Percentiles rank a stretch among this genome's conserved stretches.
phyloP scores from a whole-genome alignment of 2,888 invertebrate species.

The Andricus quercusramuli region DNA sequence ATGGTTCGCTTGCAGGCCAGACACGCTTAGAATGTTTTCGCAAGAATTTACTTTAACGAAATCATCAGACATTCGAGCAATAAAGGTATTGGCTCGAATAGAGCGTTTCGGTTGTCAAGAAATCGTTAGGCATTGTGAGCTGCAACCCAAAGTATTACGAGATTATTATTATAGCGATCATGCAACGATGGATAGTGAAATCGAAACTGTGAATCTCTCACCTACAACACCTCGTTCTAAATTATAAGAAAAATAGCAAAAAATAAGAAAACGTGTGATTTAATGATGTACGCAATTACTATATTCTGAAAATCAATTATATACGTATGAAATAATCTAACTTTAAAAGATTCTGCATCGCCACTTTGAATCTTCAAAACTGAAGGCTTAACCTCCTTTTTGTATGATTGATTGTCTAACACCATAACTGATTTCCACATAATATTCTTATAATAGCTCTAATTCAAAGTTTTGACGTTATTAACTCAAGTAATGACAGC shows the following conservation, averaged over 20 bases:
- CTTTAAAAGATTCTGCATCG: background rate
- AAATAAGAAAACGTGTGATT: background rate
- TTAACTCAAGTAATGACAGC: slow-evolving; percentile 4
- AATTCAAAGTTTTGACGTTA: background rate
- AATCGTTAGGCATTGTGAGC: slow-evolving; percentile 30
- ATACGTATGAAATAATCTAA: background rate
- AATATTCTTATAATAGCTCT: background rate
- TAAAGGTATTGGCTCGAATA: background rate
- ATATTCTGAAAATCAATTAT: background rate
- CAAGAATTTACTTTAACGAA: slow-evolving; percentile 18
- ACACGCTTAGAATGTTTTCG: background rate
- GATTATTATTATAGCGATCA: slow-evolving; percentile 19
- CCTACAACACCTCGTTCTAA: background rate
- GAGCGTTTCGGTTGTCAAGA: slow-evolving; percentile 26
- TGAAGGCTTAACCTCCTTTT: background rate
- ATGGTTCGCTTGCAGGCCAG: background rate
- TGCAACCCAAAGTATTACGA: slow-evolving; percentile 22
- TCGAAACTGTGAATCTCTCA: slow-evolving; percentile 1
- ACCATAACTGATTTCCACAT: background rate
- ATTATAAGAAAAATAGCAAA: background rate
- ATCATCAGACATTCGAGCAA: background rate
- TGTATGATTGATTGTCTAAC: background rate
- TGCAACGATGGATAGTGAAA: slow-evolving; percentile 20
- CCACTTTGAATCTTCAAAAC: background rate
- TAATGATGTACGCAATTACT: background rate